Percentiles rank a stretch among this genome's conserved stretches.
phyloP scores from a whole-genome alignment of 2,888 invertebrate species.

The Sympetrum striolatum region DNA sequence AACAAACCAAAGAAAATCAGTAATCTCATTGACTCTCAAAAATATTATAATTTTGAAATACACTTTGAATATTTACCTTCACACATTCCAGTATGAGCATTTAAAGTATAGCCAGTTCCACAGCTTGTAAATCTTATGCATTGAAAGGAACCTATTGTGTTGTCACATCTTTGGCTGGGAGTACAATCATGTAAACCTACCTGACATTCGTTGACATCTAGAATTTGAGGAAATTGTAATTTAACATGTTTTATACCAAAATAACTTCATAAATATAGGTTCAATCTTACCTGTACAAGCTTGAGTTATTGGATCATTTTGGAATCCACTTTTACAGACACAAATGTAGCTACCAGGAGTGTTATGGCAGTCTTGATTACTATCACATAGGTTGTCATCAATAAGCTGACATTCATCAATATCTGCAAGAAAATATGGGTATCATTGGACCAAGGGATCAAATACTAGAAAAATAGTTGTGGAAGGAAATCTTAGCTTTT shows the following conservation, averaged over 20 bases:
- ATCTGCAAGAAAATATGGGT: conserved; percentile 59
- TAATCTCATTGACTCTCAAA: no score
- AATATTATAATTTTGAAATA: not conserved
- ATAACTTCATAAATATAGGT: not conserved
- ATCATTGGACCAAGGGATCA: no score
- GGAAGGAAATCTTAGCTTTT: not conserved
- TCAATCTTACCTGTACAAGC: conserved; percentile 67
- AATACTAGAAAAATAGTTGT: not conserved
- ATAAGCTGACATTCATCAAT: conserved; percentile 71
- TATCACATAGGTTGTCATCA: conserved; percentile 64
- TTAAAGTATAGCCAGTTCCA: conserved; percentile 96
- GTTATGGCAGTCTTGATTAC: conserved; percentile 73
- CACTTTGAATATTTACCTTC: conserved; percentile 68
- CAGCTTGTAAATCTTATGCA: conserved; percentile 88
- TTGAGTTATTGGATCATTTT: conserved; percentile 66
- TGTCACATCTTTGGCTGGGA: conserved; percentile 84
- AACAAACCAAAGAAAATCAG: not conserved
- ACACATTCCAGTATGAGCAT: conserved; percentile 84
- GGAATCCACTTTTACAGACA: conserved; percentile 69
- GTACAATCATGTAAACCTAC: conserved; percentile 75
- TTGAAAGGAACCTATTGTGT: conserved; percentile 85
- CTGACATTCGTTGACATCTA: conserved; percentile 86
- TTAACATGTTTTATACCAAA: not conserved
- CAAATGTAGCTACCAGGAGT: conserved; percentile 73
- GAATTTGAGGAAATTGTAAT: conserved; percentile 45